Percentiles rank a stretch among this genome's conserved stretches.
phyloP scores from a whole-genome alignment of 2,888 invertebrate species.

The Pandemis heparana region DNA sequence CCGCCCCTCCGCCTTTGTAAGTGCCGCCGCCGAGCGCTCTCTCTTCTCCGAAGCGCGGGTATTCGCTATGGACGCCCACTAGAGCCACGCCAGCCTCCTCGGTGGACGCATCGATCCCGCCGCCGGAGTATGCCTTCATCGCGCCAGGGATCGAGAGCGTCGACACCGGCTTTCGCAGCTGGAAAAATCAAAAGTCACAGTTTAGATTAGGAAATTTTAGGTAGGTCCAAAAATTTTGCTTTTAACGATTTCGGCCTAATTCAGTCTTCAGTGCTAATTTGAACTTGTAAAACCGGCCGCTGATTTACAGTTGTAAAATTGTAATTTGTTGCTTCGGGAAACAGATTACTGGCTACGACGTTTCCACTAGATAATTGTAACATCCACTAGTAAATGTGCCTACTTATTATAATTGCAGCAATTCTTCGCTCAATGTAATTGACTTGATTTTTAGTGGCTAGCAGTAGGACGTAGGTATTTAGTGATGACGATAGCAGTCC shows the following conservation, averaged over 20 bases:
- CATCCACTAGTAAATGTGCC: too few relatives aligned
- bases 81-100: constrained; percentile 96
- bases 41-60: constrained; percentile 96
- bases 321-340: not conserved
- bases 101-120: constrained; percentile 85
- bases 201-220: not conserved
- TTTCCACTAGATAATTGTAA: too few relatives aligned
- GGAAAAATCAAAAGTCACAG: constrained; percentile 70
- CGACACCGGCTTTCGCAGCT: constrained; percentile 99
- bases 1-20: constrained; percentile 90
- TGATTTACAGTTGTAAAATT: too few relatives aligned
- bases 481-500: too few relatives aligned
- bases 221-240: not conserved
- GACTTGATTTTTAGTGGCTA: too few relatives aligned
- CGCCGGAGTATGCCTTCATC: constrained; percentile 91
- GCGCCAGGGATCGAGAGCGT: constrained; percentile 98
- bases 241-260: too few relatives aligned
- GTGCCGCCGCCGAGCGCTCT: constrained; percentile 91
- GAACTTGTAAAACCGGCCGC: too few relatives aligned
- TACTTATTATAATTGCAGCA: too few relatives aligned
- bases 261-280: too few relatives aligned
- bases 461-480: too few relatives aligned
- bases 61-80: constrained; percentile 96
- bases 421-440: too few relatives aligned
- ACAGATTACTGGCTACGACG: not conserved